Percentiles rank a stretch among this genome's conserved stretches.
Conservation (phyloP, 2,888 invertebrate genomes). For the Leucophenga montana region DNA sequence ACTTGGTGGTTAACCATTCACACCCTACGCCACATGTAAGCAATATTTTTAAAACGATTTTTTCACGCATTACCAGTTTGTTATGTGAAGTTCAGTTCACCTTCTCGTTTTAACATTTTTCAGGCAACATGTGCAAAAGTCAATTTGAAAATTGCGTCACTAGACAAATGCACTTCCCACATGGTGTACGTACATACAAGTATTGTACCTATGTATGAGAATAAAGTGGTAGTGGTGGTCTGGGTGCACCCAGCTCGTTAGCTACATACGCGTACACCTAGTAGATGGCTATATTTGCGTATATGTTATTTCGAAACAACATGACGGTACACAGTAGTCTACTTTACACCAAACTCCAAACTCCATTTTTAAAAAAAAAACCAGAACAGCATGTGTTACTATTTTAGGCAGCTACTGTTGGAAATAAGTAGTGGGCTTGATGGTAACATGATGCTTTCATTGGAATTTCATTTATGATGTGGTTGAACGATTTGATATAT, state of each 20-base stretch:
- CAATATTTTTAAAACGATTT: too few species aligned
- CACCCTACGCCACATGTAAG: too few species aligned
- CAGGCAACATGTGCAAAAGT: slow-evolving; percentile 65
- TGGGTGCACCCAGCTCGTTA: slow-evolving; percentile 32
- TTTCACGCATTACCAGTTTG: too few species aligned
- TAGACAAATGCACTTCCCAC: slow-evolving; percentile 36
- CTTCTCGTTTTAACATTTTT: not conserved
- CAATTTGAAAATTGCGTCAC: slow-evolving; percentile 63
- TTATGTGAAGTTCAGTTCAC: too few species aligned
- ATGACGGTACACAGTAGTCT: not conserved
- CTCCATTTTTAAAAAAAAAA: slow-evolving; percentile 53
- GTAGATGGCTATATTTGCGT: too few species aligned
- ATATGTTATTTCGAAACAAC: slow-evolving; percentile 11
- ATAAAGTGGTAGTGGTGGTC: too few species aligned
- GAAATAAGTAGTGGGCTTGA: not conserved
- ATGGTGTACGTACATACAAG: slow-evolving; percentile 28
- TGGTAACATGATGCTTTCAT: not conserved
- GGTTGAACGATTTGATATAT: not conserved
- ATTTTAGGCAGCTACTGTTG: not conserved
- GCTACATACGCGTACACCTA: too few species aligned
- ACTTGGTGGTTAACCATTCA: too few species aligned
- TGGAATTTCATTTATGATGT: slow-evolving; percentile 10
- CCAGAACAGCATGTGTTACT: slow-evolving; percentile 54
- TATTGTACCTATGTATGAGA: too few species aligned
- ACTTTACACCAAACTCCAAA: slow-evolving; percentile 55